Evolutionary conservation across 35 echinoderm and acorn worm species (phyloP).

Genomic region (Acanthaster planci): DNA sequence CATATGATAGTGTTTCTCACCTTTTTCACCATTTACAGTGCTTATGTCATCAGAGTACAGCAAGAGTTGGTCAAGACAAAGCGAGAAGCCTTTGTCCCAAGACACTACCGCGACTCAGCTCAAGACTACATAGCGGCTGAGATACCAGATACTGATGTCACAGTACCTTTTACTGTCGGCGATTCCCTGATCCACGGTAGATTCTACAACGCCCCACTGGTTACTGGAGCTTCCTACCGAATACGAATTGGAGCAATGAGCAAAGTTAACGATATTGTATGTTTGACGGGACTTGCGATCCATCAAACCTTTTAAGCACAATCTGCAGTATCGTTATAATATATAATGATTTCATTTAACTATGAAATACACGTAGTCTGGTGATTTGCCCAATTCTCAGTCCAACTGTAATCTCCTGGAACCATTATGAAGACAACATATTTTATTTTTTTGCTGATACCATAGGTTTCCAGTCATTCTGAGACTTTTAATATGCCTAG

Average conservation of each 20-base stretch:
- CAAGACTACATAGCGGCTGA: conserved; percentile 63
- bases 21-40: background rate
- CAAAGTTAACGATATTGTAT: conserved; percentile 18
- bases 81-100: background rate
- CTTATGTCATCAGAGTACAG: background rate
- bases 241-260: conserved; percentile 49
- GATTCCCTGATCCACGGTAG: conserved; percentile 56
- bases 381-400: too few relatives aligned
- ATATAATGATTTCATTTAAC: too few relatives aligned
- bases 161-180: conserved; percentile 40
- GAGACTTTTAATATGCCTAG: too few relatives aligned
- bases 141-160: conserved; percentile 31
- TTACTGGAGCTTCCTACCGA: conserved; percentile 44
- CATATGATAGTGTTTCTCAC: too few relatives aligned
- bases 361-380: too few relatives aligned
- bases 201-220: conserved; percentile 69
- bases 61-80: background rate
- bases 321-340: too few relatives aligned
- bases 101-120: conserved; percentile 3
- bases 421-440: too few relatives aligned
- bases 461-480: too few relatives aligned
- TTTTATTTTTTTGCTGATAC: too few relatives aligned
- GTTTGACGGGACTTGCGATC: background rate
- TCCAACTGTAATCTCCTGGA: too few relatives aligned
- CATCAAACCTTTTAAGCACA: too few relatives aligned